Percentiles rank a stretch among this genome's conserved stretches.
phyloP scores from a whole-genome alignment of 2,797 vertebrate species.

The Serranus cabrilla region DNA sequence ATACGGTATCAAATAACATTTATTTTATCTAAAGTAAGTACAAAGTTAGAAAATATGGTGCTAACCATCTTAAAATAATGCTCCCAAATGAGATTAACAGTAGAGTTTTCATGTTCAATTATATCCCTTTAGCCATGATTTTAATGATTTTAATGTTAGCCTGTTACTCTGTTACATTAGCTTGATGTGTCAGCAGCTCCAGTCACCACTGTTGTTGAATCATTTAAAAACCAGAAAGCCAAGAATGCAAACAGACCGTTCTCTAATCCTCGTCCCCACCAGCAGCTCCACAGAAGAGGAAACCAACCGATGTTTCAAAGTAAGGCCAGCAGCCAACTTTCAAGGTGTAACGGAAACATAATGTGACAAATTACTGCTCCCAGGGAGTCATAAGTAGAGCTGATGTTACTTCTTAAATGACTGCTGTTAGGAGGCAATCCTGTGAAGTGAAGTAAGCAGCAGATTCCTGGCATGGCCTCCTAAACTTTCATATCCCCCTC shows the following conservation, averaged over 20 bases:
- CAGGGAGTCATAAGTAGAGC: conserved; percentile 22
- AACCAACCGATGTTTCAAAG: conserved; percentile 19
- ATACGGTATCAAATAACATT: no score
- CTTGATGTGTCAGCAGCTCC: background rate
- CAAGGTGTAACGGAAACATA: conserved; percentile 18
- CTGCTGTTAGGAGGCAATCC: background rate
- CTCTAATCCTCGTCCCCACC: conserved; percentile 19
- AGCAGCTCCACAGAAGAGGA: conserved; percentile 21
- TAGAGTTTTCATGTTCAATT: no score
- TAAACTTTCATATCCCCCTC: conserved; percentile 41
- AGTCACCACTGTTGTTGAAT: background rate
- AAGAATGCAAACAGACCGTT: conserved; percentile 2
- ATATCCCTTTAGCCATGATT: no score
- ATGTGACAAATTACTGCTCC: conserved; percentile 29
- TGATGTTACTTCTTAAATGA: conserved; percentile 15
- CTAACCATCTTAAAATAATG: background rate
- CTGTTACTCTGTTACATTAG: background rate
- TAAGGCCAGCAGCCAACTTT: conserved; percentile 21
- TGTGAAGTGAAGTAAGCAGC: conserved; percentile 24
- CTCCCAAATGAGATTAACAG: background rate
- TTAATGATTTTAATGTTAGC: no score
- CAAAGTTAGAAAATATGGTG: no score
- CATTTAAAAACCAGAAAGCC: conserved; percentile 14
- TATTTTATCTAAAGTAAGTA: no score
- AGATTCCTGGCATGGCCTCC: conserved; percentile 35